A percentile compares a stretch with the other conserved stretches of the same genome.
Conservation (phyloP, 2,113 vertebrate species). For the Connochaetes taurinus region DNA sequence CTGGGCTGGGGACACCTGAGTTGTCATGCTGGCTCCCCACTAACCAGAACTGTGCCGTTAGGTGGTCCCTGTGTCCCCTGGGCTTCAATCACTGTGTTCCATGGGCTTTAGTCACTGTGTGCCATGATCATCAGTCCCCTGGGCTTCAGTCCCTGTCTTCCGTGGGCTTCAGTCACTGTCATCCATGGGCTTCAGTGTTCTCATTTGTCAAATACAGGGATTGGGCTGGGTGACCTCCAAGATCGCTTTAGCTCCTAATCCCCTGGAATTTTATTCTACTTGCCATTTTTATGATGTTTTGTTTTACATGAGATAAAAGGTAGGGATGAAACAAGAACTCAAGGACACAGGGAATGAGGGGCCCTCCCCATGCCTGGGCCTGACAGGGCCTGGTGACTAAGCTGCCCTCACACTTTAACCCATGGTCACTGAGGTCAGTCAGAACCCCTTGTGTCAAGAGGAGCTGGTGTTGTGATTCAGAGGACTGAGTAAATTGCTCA, state of each 20-base stretch:
- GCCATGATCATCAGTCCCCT: accelerated
- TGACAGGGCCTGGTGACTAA: no score
- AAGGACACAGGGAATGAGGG: not conserved
- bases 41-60: not conserved
- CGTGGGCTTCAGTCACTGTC: not conserved
- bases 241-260: not conserved
- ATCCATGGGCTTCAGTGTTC: not conserved
- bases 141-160: no score
- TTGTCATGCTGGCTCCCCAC: accelerated
- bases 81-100: no score
- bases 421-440: accelerated
- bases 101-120: no score
- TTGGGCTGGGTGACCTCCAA: not conserved
- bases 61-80: not conserved
- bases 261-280: not conserved
- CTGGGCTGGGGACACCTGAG: not conserved
- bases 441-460: not conserved
- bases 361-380: not conserved
- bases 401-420: not conserved
- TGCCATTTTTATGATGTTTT: not conserved
- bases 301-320: not conserved
- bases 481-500: not conserved
- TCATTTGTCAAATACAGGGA: not conserved
- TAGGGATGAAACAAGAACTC: not conserved
- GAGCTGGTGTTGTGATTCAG: not conserved